Conservation (phyloP, 1,140 invertebrate genomes). For the Lordiphosa mommai region DNA sequence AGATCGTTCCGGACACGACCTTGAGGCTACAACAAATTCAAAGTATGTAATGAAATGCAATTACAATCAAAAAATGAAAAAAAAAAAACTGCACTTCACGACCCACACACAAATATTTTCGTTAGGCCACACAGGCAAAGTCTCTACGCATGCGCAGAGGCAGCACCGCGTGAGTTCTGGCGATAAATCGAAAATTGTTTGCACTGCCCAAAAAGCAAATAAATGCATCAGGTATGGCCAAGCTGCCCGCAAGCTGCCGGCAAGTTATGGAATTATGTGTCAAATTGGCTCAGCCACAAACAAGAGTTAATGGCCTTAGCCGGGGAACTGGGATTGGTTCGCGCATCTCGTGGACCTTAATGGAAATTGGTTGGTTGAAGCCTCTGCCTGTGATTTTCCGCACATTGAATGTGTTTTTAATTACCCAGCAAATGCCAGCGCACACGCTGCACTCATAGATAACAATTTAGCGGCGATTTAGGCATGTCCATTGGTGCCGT, state of each 20-base stretch:
- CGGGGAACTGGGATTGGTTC: slow-evolving; percentile 6
- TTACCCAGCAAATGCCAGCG: slow-evolving; percentile 68
- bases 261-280: slow-evolving; percentile 76
- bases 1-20: slow-evolving; percentile 54
- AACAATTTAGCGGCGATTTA: slow-evolving; percentile 77
- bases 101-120: slow-evolving; percentile 58
- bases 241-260: slow-evolving; percentile 31
- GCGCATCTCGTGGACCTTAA: slow-evolving; percentile 24
- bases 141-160: slow-evolving; percentile 29
- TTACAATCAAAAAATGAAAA: slow-evolving; percentile 49
- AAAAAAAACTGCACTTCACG: slow-evolving; percentile 32
- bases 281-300: slow-evolving; percentile 63
- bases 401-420: slow-evolving; percentile 78
- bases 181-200: slow-evolving; percentile 78
- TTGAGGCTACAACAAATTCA: slow-evolving; percentile 51
- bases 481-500: slow-evolving; percentile 56
- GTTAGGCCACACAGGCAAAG: slow-evolving; percentile 30
- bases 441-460: slow-evolving; percentile 75
- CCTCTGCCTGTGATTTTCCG: slow-evolving; percentile 66
- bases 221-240: slow-evolving; percentile 59
- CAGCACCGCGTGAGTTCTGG: slow-evolving; percentile 69
- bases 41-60: slow-evolving; percentile 75
- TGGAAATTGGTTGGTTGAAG: slow-evolving; percentile 46
- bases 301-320: slow-evolving; percentile 66
- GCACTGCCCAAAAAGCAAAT: slow-evolving; percentile 76